Evolutionary conservation across 2,797 vertebrate genomes (phyloP).

Genomic region (Sebastes itinus): DNA sequence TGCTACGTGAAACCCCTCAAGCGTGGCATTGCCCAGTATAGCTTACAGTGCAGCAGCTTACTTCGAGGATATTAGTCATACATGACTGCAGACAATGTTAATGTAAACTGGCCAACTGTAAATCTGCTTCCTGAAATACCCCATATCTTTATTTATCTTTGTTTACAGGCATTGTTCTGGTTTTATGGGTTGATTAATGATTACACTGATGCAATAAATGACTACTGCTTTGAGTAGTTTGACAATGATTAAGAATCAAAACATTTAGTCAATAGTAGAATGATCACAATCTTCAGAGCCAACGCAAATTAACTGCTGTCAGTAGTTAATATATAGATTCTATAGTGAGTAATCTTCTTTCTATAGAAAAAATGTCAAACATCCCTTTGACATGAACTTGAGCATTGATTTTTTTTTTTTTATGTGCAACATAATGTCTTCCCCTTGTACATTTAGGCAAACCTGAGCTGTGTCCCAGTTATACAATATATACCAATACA

Average conservation of each 20-base stretch:
- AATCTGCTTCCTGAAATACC: background rate
- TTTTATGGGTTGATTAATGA: background rate
- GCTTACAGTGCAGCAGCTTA: background rate
- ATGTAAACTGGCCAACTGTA: background rate
- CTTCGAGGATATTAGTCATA: background rate
- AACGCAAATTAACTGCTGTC: background rate
- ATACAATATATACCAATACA: background rate
- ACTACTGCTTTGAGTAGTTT: background rate
- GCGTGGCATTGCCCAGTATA: background rate
- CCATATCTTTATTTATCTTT: background rate
- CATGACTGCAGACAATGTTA: background rate
- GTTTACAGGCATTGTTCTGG: background rate
- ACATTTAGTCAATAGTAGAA: background rate
- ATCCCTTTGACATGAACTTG: background rate
- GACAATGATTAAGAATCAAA: background rate
- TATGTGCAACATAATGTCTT: background rate
- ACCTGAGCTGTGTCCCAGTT: background rate
- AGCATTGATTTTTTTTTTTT: background rate
- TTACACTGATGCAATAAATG: background rate
- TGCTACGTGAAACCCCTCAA: background rate
- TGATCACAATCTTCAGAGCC: background rate
- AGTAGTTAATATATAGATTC: background rate
- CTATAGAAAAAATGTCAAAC: no score
- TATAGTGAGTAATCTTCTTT: background rate
- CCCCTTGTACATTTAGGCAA: background rate